Conservation (phyloP, 2,888 invertebrate genomes). For the Yponomeuta cagnagella region DNA sequence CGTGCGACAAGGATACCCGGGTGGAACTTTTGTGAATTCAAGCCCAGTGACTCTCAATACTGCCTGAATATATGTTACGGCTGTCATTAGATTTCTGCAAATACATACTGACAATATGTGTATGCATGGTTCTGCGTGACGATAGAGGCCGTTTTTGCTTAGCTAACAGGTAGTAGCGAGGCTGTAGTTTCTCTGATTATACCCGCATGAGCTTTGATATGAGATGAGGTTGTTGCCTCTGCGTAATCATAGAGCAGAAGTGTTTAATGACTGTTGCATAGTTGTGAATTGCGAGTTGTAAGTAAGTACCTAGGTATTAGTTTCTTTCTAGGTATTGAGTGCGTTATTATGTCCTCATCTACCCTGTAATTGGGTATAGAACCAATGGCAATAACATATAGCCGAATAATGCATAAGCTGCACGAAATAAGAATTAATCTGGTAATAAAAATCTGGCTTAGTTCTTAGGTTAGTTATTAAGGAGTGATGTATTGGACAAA, state of each 20-base stretch:
- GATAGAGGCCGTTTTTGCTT: not conserved
- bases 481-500: too few species aligned
- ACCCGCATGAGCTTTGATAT: not conserved
- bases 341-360: too few species aligned
- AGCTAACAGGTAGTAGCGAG: not conserved
- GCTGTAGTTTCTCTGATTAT: not conserved
- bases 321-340: too few species aligned
- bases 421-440: not conserved
- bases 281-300: not conserved
- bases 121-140: not conserved
- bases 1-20: too few species aligned
- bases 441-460: not conserved
- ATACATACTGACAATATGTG: not conserved
- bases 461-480: too few species aligned
- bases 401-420: not conserved
- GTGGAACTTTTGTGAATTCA: not conserved
- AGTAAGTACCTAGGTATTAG: too few species aligned
- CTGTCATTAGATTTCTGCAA: not conserved
- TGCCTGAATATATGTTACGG: not conserved
- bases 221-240: not conserved
- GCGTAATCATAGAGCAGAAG: not conserved
- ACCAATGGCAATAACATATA: not conserved
- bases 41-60: not conserved
- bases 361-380: too few species aligned
- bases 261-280: slow-evolving; percentile 3